Base-by-base conservation (phyloP, 2,888 invertebrate genomes). In the Cantharis flavilabris region DNA sequence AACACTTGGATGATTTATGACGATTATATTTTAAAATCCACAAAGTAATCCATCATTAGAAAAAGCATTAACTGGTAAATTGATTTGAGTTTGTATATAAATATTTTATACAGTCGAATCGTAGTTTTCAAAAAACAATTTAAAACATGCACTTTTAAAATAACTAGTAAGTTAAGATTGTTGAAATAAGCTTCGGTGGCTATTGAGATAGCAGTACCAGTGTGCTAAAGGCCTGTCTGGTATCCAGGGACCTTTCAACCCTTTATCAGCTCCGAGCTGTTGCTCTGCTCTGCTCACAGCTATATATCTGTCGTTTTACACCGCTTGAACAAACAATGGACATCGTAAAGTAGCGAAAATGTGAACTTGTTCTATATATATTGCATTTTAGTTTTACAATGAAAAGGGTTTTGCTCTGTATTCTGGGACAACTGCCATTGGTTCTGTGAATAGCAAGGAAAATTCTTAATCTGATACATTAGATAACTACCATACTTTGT, bases 151-250 rank as follows among this genome's bases (percentile, higher is more conserved):
- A 86, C 85, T 85, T 67, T 67, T n/a, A 23, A 20, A 64, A 20
- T 64, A 64, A 85, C 85, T 84, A 84, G 84, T 69, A 82, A 49
- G 49, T 49, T 49, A 83, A 83, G 82, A 83, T 83, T 81, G 83
- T 79, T 76, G 76, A 78, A 81, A 79, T 81, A 81, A 81, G 80
- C 81, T 80, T 78, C 79, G 77, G 70, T 77, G 76, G 78, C 79
- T 80, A 79, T 75, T 79, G 84, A 86, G 87, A 87, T 87, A 87
- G 86, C 85, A 84, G 80, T 83, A 81, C 85, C 72, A 86, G 86
- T 85, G 84, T 83, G 80, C 80, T 80, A 82, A 83, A 84, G 84
- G 83, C 83, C 82, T 83, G 83, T 83, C 83, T 81, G 86, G 85
- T 83, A 85, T 82, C 84, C 76, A 83, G 77, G 77, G 77, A 77